Percentiles rank a stretch among this genome's conserved stretches.
Evolutionary conservation across 2,888 invertebrate genomes (phyloP).

Genomic region (Pandemis corylana): DNA sequence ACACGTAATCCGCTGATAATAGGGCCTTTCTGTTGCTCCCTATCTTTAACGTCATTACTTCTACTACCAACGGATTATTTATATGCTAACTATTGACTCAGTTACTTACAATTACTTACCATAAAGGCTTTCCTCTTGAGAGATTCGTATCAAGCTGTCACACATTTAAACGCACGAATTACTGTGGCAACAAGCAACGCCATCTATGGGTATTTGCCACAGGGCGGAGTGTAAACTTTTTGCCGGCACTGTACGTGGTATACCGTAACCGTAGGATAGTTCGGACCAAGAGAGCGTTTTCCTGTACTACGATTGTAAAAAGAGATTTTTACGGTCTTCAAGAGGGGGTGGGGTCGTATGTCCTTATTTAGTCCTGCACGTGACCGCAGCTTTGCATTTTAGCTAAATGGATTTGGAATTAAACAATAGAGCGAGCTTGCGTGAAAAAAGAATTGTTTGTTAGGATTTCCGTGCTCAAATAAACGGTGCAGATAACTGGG

Average conservation of each 20-base stretch:
- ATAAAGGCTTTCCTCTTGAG: too few relatives aligned
- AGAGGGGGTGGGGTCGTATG: conserved; percentile 57
- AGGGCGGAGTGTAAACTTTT: conserved; percentile 27
- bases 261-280: conserved; percentile 60
- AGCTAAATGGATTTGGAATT: conserved; percentile 41
- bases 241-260: conserved; percentile 54
- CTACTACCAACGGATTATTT: too few relatives aligned
- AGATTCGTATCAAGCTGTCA: too few relatives aligned
- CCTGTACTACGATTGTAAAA: conserved; percentile 74
- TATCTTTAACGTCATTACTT: too few relatives aligned
- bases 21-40: neutral
- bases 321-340: conserved; percentile 76
- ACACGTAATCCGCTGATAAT: neutral
- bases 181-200: neutral
- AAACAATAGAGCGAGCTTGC: neutral
- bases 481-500: neutral
- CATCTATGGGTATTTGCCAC: neutral
- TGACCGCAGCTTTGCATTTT: conserved; percentile 72
- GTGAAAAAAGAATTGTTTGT: neutral
- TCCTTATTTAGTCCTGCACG: conserved; percentile 72
- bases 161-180: too few relatives aligned
- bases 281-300: conserved; percentile 73
- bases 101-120: too few relatives aligned
- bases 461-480: neutral
- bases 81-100: too few relatives aligned